A percentile compares a stretch with the other conserved stretches of the same genome.
These are phyloP conservation scores for Pseudococcus viburni DNA, from an alignment of 2,888 invertebrate species.

Conservation along the genomic window DNA sequence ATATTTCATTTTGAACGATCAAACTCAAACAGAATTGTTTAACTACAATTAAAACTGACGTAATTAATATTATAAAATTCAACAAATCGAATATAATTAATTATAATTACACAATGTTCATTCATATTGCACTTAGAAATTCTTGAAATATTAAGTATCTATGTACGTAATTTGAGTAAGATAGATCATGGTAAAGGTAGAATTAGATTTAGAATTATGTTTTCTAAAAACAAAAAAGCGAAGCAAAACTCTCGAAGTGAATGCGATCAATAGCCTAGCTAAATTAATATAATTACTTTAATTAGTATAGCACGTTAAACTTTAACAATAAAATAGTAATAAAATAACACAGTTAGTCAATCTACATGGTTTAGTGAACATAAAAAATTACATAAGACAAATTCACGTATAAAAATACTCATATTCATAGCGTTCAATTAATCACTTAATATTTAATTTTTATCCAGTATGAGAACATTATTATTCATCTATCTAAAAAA, in stretches of 20 bases:
- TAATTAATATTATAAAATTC: too few relatives aligned
- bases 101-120: neutral
- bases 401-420: neutral
- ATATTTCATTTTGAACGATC: too few relatives aligned
- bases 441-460: neutral
- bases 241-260: neutral
- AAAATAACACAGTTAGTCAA: constrained; percentile 19
- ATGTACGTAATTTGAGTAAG: too few relatives aligned
- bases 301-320: neutral
- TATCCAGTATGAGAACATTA: neutral
- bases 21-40: too few relatives aligned
- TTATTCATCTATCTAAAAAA: neutral
- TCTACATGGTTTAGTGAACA: constrained; percentile 15
- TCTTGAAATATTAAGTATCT: neutral
- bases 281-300: neutral
- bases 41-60: too few relatives aligned
- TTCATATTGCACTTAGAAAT: neutral
- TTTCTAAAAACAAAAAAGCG: neutral
- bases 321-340: neutral
- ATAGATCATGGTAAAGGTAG: neutral
- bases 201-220: neutral
- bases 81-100: too few relatives aligned
- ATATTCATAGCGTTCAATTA: neutral
- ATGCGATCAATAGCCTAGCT: neutral
- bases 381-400: neutral